Evolutionary conservation across 2,888 invertebrate species (phyloP), one percentile per base, ranked within the genome.

Genomic region (Corbicula japonica): DNA sequence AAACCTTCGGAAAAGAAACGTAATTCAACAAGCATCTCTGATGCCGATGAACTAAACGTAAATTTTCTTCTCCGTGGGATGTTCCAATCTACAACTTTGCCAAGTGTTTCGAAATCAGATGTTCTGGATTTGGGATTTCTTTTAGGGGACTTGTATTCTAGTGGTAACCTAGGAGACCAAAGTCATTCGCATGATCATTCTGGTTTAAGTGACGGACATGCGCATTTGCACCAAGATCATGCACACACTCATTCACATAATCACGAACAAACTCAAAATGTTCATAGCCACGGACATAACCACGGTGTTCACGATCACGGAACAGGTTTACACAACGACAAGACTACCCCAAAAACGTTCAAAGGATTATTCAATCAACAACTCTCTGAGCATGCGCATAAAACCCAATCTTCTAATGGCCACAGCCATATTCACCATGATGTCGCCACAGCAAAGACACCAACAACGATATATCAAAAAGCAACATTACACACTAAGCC

Each of bases 401-500:
- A n/a, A n/a, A n/a, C n/a, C n/a, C n/a, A n/a, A n/a, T n/a, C n/a
- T n/a, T n/a, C n/a, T n/a, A n/a, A 58, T 21, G 35, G 6, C 12
- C 52, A 52, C 5, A n/a, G n/a, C n/a, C n/a, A n/a, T n/a, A n/a
- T n/a, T n/a, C 38, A 35, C 21, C 26, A 54, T 23, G 54, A 54
- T n/a, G n/a, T n/a, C n/a, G n/a, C n/a, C 50, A 50, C 50, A 6
- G 50, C 60, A 26, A 26, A 32, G 21, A 48, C 70, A 10, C 5
- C 50, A 1, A 26, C 30, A 28, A 18, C 28, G 23, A 15, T 21
- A 12, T 70, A 61, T 34, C 61, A 50, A 50, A 34, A 52, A 35
- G 60, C 70, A n/a, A 70, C 70, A 1, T 6, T 60, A 3, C 70
- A 70, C 15, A 23, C 70, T n/a, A 32, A 61, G 30, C 70, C 70